These are phyloP conservation scores for Phrynocephalus vlangalii DNA, from an alignment of 2,797 vertebrate species.

Conservation along the genomic window DNA sequence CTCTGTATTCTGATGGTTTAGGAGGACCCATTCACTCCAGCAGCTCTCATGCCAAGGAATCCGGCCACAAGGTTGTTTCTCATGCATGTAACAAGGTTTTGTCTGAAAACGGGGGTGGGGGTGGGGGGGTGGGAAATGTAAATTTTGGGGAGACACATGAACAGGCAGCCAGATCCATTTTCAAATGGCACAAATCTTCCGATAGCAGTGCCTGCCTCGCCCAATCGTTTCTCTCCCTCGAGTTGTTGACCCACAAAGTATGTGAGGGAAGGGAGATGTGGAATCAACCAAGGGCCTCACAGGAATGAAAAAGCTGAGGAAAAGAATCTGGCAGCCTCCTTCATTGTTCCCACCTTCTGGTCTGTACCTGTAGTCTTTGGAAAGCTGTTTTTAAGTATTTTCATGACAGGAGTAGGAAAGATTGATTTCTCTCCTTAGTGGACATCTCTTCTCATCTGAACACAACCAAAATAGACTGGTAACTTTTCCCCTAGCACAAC, in stretches of 20 bases:
- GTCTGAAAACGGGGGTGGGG: background rate
- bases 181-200: background rate
- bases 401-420: background rate
- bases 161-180: slow-evolving; percentile 14
- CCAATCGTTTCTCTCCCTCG: background rate
- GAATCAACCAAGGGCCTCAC: background rate
- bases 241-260: background rate
- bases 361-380: background rate
- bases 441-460: background rate
- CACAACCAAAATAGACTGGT: background rate
- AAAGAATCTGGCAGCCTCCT: background rate
- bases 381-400: background rate
- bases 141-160: slow-evolving; percentile 14
- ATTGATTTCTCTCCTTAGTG: background rate
- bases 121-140: background rate
- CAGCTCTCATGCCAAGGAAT: slow-evolving; percentile 4
- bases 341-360: background rate
- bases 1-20: slow-evolving; percentile 14
- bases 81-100: slow-evolving; percentile 8
- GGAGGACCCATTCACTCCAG: slow-evolving; percentile 14
- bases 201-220: background rate
- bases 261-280: background rate
- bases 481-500: too few species aligned
- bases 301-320: background rate
- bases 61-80: slow-evolving; percentile 22